These are phyloP conservation scores for Galerucella pusilla DNA, from an alignment of 2,888 invertebrate species.

Conservation along the genomic window DNA sequence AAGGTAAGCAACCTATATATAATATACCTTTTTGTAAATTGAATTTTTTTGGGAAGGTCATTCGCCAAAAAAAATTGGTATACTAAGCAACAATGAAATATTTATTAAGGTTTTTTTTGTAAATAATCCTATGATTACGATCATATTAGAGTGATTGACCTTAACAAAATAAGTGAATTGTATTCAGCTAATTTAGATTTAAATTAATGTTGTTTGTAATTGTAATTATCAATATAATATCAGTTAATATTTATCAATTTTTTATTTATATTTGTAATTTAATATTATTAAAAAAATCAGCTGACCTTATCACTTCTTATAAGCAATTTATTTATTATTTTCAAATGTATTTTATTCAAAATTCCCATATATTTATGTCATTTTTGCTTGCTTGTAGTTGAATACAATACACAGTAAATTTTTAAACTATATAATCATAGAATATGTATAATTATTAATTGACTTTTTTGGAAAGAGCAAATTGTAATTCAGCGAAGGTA, in stretches of 20 bases:
- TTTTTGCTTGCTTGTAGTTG: conserved; percentile 10
- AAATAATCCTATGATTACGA: conserved; percentile 4
- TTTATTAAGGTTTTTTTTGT: conserved; percentile 14
- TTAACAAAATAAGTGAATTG: conserved; percentile 29
- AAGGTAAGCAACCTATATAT: conserved; percentile 42
- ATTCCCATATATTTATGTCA: neutral
- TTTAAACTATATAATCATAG: conserved; percentile 17
- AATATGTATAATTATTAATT: conserved; percentile 29
- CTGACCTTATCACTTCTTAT: neutral
- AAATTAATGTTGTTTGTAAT: neutral
- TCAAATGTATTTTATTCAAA: neutral
- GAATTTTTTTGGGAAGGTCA: conserved; percentile 27
- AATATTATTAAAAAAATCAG: neutral
- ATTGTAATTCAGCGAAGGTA: conserved; percentile 43
- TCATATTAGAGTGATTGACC: conserved; percentile 13
- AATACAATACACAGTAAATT: conserved; percentile 18
- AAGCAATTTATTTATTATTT: neutral
- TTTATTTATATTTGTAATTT: neutral
- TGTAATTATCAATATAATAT: conserved; percentile 5
- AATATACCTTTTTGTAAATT: conserved; percentile 24
- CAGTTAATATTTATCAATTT: conserved; percentile 1
- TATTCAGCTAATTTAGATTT: conserved; percentile 17
- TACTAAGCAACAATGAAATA: conserved; percentile 10
- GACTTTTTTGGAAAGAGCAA: conserved; percentile 34
- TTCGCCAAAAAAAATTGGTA: neutral